Base-by-base conservation (phyloP, 2,888 invertebrate species). In the Troides helena region DNA sequence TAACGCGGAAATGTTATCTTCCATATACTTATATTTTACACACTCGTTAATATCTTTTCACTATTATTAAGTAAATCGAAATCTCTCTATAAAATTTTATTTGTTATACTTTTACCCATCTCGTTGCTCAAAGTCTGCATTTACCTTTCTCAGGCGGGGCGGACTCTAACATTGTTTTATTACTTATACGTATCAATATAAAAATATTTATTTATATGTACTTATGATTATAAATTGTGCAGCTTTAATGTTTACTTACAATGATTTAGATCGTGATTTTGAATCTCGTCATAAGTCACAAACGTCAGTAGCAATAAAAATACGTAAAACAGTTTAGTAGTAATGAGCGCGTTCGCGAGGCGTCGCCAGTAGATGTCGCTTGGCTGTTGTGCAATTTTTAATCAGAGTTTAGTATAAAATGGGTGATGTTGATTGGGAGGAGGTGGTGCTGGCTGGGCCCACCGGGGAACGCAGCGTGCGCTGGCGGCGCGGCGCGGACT, bases 211-310 rank as follows among this genome's bases (percentile, higher is more conserved):
- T 90, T 89, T 91, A 90, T 91, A 90, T 91, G 81, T 90, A 89
- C 86, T 85, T 90, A 87, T 85, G 86, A 85, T 85, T 86, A 89
- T 90, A 89, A 90, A 90, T 90, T 90, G 85, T 88, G 88, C 92
- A 92, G 92, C 92, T 92, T 92, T 92, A 92, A 92, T 92, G 88
- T 90, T 89, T 89, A 90, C 90, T 90, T 92, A 90, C 90, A 90
- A 89, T 89, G 89, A 90, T 90, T 91, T 92, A 92, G 91, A 87
- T 89, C 92, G 92, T 92, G 92, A 91, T 92, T 92, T 89, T 88
- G 92, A 92, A 92, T 92, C 92, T 92, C 91, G 92, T 92, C 90
- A 89, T 91, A 91, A 90, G 92, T 92, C 92, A 92, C 92, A 92
- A 92, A 88, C 79, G 88, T 90, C 88, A 89, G 91, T 91, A 92